phyloP scores from a whole-genome alignment of 2,888 invertebrate genomes.

The Rhagium mordax region DNA sequence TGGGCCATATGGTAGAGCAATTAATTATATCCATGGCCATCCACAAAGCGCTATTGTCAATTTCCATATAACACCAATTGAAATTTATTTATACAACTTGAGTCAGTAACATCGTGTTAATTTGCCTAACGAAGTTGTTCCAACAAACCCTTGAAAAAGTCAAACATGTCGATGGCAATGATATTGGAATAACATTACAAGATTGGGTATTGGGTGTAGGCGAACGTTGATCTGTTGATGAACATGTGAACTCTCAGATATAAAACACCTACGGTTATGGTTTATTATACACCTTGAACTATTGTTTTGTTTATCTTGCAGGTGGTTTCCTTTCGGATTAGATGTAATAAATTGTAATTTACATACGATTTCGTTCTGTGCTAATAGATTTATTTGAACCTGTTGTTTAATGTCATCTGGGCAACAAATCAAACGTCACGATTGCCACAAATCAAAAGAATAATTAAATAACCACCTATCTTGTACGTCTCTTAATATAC shows the following conservation, averaged over 20 bases:
- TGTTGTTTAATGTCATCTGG: constrained; percentile 21
- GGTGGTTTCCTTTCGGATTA: constrained; percentile 37
- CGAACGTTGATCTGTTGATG: constrained; percentile 33
- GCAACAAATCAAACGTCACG: constrained; percentile 14
- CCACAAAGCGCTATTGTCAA: constrained; percentile 19
- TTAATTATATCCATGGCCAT: constrained; percentile 9
- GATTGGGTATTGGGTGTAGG: constrained; percentile 25
- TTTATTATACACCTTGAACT: constrained; percentile 30
- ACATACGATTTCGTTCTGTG: constrained; percentile 43
- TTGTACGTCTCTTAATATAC: neutral
- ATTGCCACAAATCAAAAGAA: neutral
- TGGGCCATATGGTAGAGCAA: constrained; percentile 12
- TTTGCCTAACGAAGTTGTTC: constrained; percentile 51
- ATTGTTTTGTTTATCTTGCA: constrained; percentile 30
- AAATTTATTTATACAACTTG: constrained; percentile 30
- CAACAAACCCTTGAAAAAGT: constrained; percentile 43
- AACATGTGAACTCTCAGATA: constrained; percentile 35
- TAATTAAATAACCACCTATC: constrained; percentile 15
- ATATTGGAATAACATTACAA: constrained; percentile 33
- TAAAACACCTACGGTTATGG: constrained; percentile 27
- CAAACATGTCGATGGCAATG: constrained; percentile 21
- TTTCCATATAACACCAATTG: constrained; percentile 32
- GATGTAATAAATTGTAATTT: constrained; percentile 45
- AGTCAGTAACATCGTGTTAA: constrained; percentile 46
- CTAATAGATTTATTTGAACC: constrained; percentile 43